Conservation (phyloP, 2,113 vertebrate genomes). For the Ophiodon elongatus region DNA sequence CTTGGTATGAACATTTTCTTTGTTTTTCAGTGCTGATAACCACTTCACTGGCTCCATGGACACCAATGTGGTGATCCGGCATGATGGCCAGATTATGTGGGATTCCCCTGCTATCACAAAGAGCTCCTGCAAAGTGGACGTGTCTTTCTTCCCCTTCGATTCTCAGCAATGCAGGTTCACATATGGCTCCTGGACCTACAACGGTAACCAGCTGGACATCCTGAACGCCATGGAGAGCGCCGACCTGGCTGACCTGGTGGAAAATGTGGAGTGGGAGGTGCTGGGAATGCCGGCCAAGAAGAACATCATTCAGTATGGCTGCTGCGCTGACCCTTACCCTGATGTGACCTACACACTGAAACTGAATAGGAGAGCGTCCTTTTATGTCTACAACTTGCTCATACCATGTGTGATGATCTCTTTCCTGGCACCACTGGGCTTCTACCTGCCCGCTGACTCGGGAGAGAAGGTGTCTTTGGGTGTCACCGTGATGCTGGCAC, state of each 20-base stretch:
- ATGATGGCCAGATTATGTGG: constrained; percentile 90
- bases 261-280: constrained; percentile 94
- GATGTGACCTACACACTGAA: constrained; percentile 92
- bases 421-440: constrained; percentile 91
- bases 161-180: constrained; percentile 90
- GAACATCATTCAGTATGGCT: constrained; percentile 89
- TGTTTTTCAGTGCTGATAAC: constrained; percentile 86
- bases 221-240: constrained; percentile 80
- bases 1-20: background rate
- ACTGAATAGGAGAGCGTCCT: constrained; percentile 89
- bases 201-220: constrained; percentile 91
- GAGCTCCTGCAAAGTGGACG: constrained; percentile 94
- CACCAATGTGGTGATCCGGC: constrained; percentile 92
- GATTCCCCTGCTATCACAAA: constrained; percentile 93
- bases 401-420: constrained; percentile 95
- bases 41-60: constrained; percentile 87
- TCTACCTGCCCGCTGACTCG: constrained; percentile 92
- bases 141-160: constrained; percentile 93
- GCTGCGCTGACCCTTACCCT: constrained; percentile 93
- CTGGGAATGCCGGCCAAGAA: constrained; percentile 89
- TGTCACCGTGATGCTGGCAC: constrained; percentile 92
- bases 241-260: constrained; percentile 90
- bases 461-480: constrained; percentile 95
- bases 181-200: constrained; percentile 96
- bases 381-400: constrained; percentile 93